phyloP scores from a whole-genome alignment of 2,113 vertebrate species.

The Myiopsitta monachus region DNA sequence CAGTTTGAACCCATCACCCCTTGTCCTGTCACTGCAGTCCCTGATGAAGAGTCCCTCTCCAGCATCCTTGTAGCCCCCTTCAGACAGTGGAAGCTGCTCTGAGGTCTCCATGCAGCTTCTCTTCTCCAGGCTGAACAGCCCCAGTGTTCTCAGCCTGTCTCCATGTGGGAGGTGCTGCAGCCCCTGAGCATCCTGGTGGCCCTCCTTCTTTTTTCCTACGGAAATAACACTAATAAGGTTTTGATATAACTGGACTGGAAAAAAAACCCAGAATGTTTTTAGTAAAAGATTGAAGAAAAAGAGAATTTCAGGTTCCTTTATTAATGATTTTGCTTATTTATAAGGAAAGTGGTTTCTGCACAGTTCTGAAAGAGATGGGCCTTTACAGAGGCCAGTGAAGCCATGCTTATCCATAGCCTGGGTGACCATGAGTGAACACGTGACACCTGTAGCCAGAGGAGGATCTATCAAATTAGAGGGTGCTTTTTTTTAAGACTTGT shows the following conservation, averaged over 20 bases:
- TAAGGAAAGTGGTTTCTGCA: neutral
- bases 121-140: neutral
- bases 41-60: too few relatives aligned
- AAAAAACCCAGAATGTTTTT: neutral
- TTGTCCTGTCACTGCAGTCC: too few relatives aligned
- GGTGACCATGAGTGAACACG: neutral
- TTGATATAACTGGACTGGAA: neutral
- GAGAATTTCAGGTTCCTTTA: neutral
- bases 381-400: neutral
- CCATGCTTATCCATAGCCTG: neutral
- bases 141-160: neutral
- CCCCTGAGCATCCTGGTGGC: too few relatives aligned
- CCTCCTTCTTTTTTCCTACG: neutral
- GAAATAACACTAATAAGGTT: neutral
- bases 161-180: neutral
- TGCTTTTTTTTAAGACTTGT: neutral
- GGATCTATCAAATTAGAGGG: neutral
- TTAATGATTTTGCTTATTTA: neutral
- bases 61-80: too few relatives aligned
- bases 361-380: neutral
- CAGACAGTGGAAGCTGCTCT: neutral
- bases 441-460: neutral
- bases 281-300: neutral
- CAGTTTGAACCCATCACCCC: too few relatives aligned
- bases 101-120: neutral